Percentiles rank a stretch among this genome's conserved stretches.
These are phyloP conservation scores for Palaemon carinicauda DNA, from an alignment of 1,140 invertebrate genomes.

Conservation along the genomic window DNA sequence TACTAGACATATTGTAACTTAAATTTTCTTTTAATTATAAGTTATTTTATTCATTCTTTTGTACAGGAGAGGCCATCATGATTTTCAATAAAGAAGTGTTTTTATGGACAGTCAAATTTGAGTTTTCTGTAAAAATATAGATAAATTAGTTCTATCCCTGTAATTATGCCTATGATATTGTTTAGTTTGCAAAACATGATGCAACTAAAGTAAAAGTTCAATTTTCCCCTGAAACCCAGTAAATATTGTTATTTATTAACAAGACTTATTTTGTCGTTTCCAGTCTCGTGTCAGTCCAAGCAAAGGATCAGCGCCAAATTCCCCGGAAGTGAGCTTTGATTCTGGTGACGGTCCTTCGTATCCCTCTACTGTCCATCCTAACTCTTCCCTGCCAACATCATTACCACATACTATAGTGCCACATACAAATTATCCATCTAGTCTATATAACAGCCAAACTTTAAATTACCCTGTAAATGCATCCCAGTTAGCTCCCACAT, in stretches of 20 bases:
- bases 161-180: no score
- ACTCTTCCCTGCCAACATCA: constrained; percentile 7
- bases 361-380: background rate
- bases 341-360: constrained; percentile 43
- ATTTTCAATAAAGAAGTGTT: no score
- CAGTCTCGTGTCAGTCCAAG: constrained; percentile 59
- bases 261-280: background rate
- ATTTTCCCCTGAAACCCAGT: background rate
- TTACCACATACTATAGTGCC: constrained; percentile 16
- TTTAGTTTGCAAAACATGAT: background rate
- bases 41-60: no score
- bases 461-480: background rate
- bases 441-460: constrained; percentile 40
- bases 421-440: constrained; percentile 36
- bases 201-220: no score
- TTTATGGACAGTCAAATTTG: no score
- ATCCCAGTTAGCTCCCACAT: background rate
- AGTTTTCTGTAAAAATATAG: no score
- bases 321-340: constrained; percentile 57
- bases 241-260: background rate
- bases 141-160: no score
- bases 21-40: no score
- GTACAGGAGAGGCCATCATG: no score
- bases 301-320: constrained; percentile 51
- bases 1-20: no score